These are phyloP conservation scores for Toxotes lorentzi DNA, from an alignment of 2,797 vertebrate genomes.

Conservation along the genomic window DNA sequence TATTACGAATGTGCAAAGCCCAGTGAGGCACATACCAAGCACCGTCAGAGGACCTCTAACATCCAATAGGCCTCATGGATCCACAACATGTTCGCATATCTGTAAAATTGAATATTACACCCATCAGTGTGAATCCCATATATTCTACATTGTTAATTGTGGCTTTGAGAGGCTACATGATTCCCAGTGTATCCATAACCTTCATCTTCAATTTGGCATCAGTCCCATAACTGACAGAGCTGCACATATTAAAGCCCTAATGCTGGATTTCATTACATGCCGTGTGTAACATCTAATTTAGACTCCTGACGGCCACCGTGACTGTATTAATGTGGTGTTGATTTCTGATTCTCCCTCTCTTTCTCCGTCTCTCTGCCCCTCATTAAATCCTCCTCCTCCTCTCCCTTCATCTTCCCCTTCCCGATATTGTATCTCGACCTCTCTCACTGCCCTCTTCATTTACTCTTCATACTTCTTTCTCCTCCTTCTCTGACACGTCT, in stretches of 20 bases:
- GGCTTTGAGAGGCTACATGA: constrained; percentile 66
- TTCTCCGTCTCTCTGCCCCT: constrained; percentile 31
- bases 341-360: constrained; percentile 56
- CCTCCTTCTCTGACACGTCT: not conserved
- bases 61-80: constrained; percentile 47
- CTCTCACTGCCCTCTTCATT: constrained; percentile 5
- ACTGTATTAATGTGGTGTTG: constrained; percentile 85
- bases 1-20: constrained; percentile 26
- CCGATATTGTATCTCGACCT: constrained; percentile 9
- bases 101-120: constrained; percentile 66
- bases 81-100: constrained; percentile 44
- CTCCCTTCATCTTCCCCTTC: constrained; percentile 7
- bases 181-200: constrained; percentile 72
- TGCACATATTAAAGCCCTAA: constrained; percentile 74
- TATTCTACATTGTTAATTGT: constrained; percentile 62
- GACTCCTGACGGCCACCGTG: constrained; percentile 87
- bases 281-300: constrained; percentile 88
- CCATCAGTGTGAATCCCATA: constrained; percentile 54
- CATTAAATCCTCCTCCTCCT: constrained; percentile 45
- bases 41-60: constrained; percentile 47
- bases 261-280: constrained; percentile 82
- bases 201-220: constrained; percentile 78
- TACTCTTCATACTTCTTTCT: not conserved
- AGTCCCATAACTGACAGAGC: constrained; percentile 74
- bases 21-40: constrained; percentile 25